phyloP scores from a whole-genome alignment of 2,113 vertebrate genomes.

The Podarcis muralis region DNA sequence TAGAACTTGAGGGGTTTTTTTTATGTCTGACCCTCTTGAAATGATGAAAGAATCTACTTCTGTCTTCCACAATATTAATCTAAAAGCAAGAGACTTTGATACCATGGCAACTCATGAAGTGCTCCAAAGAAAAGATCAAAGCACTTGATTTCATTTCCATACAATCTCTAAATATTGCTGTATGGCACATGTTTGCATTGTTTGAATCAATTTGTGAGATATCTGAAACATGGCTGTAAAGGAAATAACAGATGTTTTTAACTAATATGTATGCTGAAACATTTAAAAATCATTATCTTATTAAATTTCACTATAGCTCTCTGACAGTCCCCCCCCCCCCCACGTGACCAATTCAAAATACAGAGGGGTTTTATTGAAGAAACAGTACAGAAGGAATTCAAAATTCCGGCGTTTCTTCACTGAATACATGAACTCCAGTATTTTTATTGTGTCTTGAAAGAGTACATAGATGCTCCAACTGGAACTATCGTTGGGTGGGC shows the following conservation, averaged over 20 bases:
- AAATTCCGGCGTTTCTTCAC: background rate
- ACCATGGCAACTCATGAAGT: constrained; percentile 60
- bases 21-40: constrained; percentile 5
- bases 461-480: background rate
- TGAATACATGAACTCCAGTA: background rate
- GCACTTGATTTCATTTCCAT: constrained; percentile 54
- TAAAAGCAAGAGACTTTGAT: constrained; percentile 51
- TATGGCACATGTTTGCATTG: background rate
- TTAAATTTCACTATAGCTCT: constrained; percentile 19
- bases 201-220: constrained; percentile 46
- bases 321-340: background rate
- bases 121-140: constrained; percentile 59
- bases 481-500: background rate
- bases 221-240: constrained; percentile 37
- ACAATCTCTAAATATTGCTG: constrained; percentile 43
- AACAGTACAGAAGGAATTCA: constrained; percentile 1
- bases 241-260: constrained; percentile 55
- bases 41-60: constrained; percentile 12
- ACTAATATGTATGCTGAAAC: constrained; percentile 34
- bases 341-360: constrained; percentile 37
- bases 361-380: background rate
- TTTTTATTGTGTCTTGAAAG: background rate
- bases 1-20: constrained; percentile 45
- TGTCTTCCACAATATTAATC: constrained; percentile 32
- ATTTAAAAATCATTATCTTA: constrained; percentile 36